Percentiles rank a stretch among this genome's conserved stretches.
Conservation (phyloP, 2,888 invertebrate genomes). For the Lochmaea capreae region DNA sequence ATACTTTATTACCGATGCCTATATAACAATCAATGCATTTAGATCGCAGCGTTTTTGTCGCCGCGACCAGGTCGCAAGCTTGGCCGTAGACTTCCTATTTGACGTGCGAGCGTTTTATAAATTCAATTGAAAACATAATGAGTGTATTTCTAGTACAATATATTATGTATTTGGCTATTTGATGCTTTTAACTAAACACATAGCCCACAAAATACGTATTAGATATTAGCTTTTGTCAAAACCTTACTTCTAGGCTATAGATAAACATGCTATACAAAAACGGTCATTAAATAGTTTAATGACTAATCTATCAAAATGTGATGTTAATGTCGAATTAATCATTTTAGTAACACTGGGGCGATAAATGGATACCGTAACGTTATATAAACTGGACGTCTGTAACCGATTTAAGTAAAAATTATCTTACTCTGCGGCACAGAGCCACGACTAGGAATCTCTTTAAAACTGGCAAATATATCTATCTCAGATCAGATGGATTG, state of each 20-base stretch:
- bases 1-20: no score
- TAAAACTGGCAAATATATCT: no score
- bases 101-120: no score
- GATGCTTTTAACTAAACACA: conserved; percentile 46
- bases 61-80: no score
- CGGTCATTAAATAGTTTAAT: conserved; percentile 46
- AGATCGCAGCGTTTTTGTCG: no score
- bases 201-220: conserved; percentile 36
- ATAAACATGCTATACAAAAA: conserved; percentile 56
- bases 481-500: no score
- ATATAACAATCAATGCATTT: no score
- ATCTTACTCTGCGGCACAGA: background rate
- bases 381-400: conserved; percentile 4
- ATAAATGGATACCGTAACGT: background rate
- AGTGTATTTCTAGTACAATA: background rate
- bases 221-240: conserved; percentile 61
- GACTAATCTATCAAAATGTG: conserved; percentile 55
- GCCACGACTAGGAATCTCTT: no score
- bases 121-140: background rate
- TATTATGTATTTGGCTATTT: conserved; percentile 19
- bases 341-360: conserved; percentile 61
- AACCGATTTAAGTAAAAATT: background rate
- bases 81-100: no score
- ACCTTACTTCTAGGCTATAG: conserved; percentile 51
- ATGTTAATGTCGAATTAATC: conserved; percentile 55